These are phyloP conservation scores for Zootermopsis nevadensis DNA, from an alignment of 2,888 invertebrate species.

Conservation along the genomic window DNA sequence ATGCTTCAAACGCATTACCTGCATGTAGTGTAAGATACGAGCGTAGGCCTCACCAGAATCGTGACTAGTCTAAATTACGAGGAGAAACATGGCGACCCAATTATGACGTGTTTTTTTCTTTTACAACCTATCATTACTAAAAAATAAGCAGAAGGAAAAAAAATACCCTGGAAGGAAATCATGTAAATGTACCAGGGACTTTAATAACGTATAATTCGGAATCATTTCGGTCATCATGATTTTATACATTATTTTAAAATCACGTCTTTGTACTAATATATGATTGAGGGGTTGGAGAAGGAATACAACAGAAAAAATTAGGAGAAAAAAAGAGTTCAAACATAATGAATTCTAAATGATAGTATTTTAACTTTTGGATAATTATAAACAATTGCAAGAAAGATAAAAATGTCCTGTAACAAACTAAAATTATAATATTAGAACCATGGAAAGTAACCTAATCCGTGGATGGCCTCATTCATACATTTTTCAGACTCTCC, in stretches of 20 bases:
- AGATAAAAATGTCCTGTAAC: constrained; percentile 23
- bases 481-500: neutral
- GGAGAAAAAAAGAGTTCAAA: constrained; percentile 17
- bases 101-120: constrained; percentile 46
- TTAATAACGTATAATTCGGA: constrained; percentile 51
- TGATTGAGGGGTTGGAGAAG: constrained; percentile 42
- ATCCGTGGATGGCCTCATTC: neutral
- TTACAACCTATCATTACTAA: constrained; percentile 48
- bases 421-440: constrained; percentile 15
- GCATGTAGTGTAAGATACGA: constrained; percentile 7
- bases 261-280: constrained; percentile 48
- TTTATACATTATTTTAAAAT: constrained; percentile 47
- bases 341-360: constrained; percentile 39
- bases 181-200: constrained; percentile 50
- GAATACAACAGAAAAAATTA: constrained; percentile 20
- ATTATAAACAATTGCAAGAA: constrained; percentile 41
- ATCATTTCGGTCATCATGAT: constrained; percentile 49
- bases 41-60: constrained; percentile 18
- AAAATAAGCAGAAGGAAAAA: constrained; percentile 33
- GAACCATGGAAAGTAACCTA: neutral
- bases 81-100: constrained; percentile 46
- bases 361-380: constrained; percentile 13
- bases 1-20: constrained; percentile 23
- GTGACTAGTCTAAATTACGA: constrained; percentile 48
- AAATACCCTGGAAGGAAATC: constrained; percentile 46